A percentile compares a stretch with the other conserved stretches of the same genome.
phyloP scores from a whole-genome alignment of 1,140 invertebrate genomes.

The Limonius californicus region DNA sequence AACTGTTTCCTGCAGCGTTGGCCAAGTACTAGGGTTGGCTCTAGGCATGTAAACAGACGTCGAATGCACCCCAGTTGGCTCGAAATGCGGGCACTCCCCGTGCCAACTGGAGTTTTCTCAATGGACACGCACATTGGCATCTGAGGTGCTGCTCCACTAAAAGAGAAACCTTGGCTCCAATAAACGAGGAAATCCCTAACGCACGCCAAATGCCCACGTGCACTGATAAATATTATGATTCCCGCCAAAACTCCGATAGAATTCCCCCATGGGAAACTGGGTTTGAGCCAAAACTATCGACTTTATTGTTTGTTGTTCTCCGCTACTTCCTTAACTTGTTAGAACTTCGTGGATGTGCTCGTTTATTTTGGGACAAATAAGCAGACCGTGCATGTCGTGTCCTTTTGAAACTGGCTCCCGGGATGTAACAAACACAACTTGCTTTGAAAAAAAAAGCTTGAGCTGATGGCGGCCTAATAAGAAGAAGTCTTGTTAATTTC shows the following conservation, averaged over 20 bases:
- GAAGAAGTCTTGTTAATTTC: too few relatives aligned
- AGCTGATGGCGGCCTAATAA: too few relatives aligned
- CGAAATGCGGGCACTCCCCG: background rate
- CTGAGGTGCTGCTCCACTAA: slow-evolving; percentile 22
- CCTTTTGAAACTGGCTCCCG: too few relatives aligned
- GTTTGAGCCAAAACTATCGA: slow-evolving; percentile 15
- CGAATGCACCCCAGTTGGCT: slow-evolving; percentile 19
- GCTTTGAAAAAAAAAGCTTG: too few relatives aligned
- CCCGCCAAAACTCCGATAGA: slow-evolving; percentile 22
- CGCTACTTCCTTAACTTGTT: too few relatives aligned
- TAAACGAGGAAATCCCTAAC: slow-evolving; percentile 26
- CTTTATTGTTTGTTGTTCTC: background rate
- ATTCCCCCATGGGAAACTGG: slow-evolving; percentile 18
- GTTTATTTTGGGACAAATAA: too few relatives aligned
- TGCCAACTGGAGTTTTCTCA: slow-evolving; percentile 15
- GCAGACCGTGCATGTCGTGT: too few relatives aligned
- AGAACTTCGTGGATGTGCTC: too few relatives aligned
- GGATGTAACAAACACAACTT: too few relatives aligned
- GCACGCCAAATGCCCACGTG: slow-evolving; percentile 25
- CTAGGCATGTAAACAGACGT: slow-evolving; percentile 1
- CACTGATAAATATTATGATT: slow-evolving; percentile 24
- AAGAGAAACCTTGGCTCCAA: slow-evolving; percentile 25
- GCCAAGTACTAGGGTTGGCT: slow-evolving; percentile 4
- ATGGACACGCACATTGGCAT: slow-evolving; percentile 28
- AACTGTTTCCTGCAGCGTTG: slow-evolving; percentile 3